phyloP scores from a whole-genome alignment of 2,113 vertebrate genomes.

The Silurus glanis region DNA sequence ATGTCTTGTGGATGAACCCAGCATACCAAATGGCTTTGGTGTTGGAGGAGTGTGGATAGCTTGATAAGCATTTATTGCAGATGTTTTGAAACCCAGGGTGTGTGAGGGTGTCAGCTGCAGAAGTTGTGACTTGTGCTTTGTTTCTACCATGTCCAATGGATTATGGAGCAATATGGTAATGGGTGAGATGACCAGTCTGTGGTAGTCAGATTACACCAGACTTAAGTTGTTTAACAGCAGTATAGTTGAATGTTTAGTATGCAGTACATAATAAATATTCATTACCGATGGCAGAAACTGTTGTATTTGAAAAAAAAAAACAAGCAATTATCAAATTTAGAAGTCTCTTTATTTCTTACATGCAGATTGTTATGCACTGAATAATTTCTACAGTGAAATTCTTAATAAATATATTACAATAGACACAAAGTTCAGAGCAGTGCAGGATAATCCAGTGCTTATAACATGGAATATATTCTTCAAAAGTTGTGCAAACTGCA shows the following conservation, averaged over 20 bases:
- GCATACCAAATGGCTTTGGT: slow-evolving; percentile 33
- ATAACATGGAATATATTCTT: background rate
- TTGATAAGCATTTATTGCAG: slow-evolving; percentile 41
- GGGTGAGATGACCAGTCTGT: slow-evolving; percentile 31
- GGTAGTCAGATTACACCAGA: slow-evolving; percentile 49
- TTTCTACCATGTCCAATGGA: slow-evolving; percentile 55
- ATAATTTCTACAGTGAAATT: background rate
- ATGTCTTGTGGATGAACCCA: slow-evolving; percentile 2
- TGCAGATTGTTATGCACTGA: background rate
- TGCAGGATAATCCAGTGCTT: background rate
- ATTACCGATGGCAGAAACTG: background rate
- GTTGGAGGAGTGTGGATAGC: slow-evolving; percentile 36
- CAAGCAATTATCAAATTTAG: background rate
- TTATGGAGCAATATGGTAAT: slow-evolving; percentile 49
- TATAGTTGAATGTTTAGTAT: background rate
- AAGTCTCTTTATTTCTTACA: background rate
- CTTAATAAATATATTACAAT: background rate
- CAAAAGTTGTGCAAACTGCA: background rate
- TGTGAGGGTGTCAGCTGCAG: slow-evolving; percentile 47
- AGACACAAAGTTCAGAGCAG: background rate
- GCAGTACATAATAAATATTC: background rate
- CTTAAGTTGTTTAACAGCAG: slow-evolving; percentile 34
- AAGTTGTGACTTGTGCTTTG: slow-evolving; percentile 51
- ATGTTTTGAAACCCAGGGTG: slow-evolving; percentile 35
- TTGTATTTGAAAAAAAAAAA: background rate